phyloP scores from a whole-genome alignment of 2,888 invertebrate genomes.

The Poecilobothrus nobilitatus region DNA sequence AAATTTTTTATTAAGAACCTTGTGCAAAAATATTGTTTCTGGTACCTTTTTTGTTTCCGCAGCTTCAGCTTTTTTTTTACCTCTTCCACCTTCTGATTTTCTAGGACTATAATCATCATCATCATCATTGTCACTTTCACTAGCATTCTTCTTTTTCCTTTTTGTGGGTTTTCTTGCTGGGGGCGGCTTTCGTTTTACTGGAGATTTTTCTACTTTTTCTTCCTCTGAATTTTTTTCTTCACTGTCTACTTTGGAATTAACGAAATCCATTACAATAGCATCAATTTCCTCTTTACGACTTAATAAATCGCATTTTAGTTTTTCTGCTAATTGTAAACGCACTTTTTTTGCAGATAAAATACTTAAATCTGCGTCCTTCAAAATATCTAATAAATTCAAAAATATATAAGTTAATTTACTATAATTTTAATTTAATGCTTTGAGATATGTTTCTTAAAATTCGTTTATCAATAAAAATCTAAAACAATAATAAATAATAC shows the following conservation, averaged over 20 bases:
- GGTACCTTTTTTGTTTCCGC: conserved; percentile 26
- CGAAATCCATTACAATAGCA: conserved; percentile 73
- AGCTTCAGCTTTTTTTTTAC: conserved; percentile 9
- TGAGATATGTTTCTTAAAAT: not conserved
- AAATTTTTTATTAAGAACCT: not conserved
- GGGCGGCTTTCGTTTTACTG: conserved; percentile 42
- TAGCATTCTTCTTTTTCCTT: conserved; percentile 28
- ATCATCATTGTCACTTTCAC: conserved; percentile 44
- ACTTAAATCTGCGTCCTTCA: conserved; percentile 77
- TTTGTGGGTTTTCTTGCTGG: conserved; percentile 42
- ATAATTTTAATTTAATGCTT: no score
- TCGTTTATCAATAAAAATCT: not conserved
- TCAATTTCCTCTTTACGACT: conserved; percentile 81
- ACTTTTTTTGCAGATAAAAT: conserved; percentile 84
- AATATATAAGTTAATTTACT: not conserved
- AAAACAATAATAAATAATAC: not conserved
- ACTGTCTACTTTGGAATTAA: conserved; percentile 35
- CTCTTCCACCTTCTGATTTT: conserved; percentile 38
- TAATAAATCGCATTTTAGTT: conserved; percentile 65
- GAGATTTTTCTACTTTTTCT: conserved; percentile 23
- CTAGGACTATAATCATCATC: conserved; percentile 53
- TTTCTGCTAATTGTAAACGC: conserved; percentile 73
- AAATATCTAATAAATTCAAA: conserved; percentile 55
- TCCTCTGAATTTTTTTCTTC: conserved; percentile 29
- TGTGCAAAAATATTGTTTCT: no score